A percentile compares a stretch with the other conserved stretches of the same genome.
Evolutionary conservation across 2,888 invertebrate species (phyloP).

Genomic region (Apamea monoglypha): DNA sequence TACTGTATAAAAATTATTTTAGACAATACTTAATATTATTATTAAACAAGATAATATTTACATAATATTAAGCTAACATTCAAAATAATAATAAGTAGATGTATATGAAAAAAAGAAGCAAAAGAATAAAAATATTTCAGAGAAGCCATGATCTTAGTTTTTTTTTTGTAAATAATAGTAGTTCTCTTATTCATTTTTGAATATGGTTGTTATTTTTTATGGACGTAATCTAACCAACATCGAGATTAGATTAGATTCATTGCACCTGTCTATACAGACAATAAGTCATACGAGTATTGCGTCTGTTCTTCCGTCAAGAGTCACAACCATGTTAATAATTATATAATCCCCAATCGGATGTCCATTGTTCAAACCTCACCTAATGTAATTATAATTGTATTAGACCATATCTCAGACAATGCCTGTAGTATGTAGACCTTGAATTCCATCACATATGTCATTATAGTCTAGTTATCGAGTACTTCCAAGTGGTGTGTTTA

Average conservation of each 20-base stretch:
- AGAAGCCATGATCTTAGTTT: no score
- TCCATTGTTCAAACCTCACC: constrained; percentile 7
- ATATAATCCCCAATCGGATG: not conserved
- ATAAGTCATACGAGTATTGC: not conserved
- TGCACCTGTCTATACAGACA: not conserved
- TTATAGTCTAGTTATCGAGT: constrained; percentile 22
- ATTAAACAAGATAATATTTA: no score
- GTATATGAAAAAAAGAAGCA: no score
- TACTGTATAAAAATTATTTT: no score
- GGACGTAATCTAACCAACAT: not conserved
- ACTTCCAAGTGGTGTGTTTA: constrained; percentile 18
- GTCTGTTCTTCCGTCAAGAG: not conserved
- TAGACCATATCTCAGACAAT: constrained; percentile 12
- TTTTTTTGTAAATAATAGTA: no score
- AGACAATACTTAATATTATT: no score
- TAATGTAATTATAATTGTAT: constrained; percentile 21
- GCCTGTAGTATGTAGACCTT: constrained; percentile 20
- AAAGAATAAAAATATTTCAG: no score
- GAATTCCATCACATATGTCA: constrained; percentile 8
- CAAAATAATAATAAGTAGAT: no score
- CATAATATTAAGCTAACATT: no score
- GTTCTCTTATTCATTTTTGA: no score
- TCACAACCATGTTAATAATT: not conserved
- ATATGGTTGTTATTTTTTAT: no score
- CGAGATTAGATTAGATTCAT: not conserved